These are phyloP conservation scores for Chaetophractus vellerosus DNA, from an alignment of 2,797 vertebrate genomes.

Conservation along the genomic window DNA sequence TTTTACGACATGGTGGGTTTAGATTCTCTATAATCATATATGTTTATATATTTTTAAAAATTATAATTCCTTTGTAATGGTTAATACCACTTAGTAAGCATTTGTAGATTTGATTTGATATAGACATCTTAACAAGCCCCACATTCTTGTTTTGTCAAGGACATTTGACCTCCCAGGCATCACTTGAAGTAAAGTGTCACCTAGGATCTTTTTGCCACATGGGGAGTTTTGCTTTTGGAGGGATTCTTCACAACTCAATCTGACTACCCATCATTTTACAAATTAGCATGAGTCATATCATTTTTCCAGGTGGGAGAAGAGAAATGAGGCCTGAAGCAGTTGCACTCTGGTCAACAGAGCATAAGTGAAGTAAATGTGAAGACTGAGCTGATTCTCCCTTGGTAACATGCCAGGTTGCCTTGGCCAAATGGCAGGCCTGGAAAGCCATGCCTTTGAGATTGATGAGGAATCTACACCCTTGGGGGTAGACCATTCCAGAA, in stretches of 20 bases:
- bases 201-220: not conserved
- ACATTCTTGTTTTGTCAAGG: not conserved
- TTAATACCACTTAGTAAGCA: not conserved
- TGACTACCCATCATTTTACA: not conserved
- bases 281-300: not conserved
- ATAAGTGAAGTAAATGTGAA: fast-evolving
- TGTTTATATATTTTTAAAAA: not conserved
- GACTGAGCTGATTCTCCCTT: not conserved
- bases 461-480: not conserved
- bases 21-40: not conserved
- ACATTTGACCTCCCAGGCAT: not conserved
- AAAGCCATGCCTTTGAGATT: fast-evolving
- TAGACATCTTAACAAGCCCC: not conserved
- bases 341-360: not conserved
- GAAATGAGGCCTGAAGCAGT: not conserved
- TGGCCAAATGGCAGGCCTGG: not conserved
- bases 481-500: fast-evolving
- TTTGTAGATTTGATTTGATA: not conserved
- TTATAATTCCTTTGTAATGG: not conserved
- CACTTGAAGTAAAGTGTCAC: not conserved
- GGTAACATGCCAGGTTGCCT: fast-evolving
- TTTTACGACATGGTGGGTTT: not conserved
- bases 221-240: not conserved
- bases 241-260: too few species aligned
- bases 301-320: not conserved